Conservation (phyloP, 92 coral and sea anemone species). For the Epizoanthus rinbou region DNA sequence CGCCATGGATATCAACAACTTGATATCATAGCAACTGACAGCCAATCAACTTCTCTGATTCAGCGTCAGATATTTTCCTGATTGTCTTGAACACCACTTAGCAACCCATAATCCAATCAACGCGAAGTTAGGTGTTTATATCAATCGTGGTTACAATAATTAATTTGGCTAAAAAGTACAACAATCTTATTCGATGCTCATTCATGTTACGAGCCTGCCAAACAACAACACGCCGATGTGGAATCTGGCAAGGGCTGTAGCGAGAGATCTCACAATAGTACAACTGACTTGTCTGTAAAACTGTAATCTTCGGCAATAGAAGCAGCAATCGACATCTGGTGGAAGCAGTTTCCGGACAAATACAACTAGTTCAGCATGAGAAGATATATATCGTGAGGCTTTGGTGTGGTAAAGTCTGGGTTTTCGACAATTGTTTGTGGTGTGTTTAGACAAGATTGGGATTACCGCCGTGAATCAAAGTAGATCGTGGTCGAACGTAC, state of each 20-base stretch:
- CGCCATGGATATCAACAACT: slow-evolving; percentile 67
- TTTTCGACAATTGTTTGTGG: background rate
- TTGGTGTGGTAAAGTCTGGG: background rate
- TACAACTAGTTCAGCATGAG: background rate
- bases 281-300: background rate
- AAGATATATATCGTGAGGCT: background rate
- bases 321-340: background rate
- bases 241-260: background rate
- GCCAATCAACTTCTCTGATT: slow-evolving; percentile 63
- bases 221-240: slow-evolving; percentile 2
- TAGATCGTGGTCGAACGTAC: background rate
- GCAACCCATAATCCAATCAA: slow-evolving; percentile 87
- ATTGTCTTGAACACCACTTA: slow-evolving; percentile 50
- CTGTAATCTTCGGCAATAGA: background rate
- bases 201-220: slow-evolving; percentile 47
- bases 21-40: slow-evolving; percentile 75
- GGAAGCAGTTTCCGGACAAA: background rate
- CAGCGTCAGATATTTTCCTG: slow-evolving; percentile 73
- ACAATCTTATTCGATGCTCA: slow-evolving; percentile 68
- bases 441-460: background rate
- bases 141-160: slow-evolving; percentile 73
- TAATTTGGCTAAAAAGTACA: slow-evolving; percentile 64
- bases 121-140: slow-evolving; percentile 71
- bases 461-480: background rate
- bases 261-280: background rate